phyloP scores from a whole-genome alignment of 2,888 invertebrate genomes.

The Cylloceria caligata region DNA sequence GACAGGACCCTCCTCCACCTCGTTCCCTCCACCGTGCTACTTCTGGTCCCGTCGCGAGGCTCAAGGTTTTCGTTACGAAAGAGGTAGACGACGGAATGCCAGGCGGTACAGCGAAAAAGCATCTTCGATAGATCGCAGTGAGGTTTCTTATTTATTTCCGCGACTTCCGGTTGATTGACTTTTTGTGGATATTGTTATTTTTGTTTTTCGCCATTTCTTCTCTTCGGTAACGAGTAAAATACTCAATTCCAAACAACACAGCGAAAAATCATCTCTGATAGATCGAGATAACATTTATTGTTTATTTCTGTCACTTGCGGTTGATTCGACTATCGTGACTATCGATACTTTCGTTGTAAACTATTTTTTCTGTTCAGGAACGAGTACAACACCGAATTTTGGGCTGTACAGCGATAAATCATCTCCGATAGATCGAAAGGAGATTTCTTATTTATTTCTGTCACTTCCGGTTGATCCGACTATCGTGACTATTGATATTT shows the following conservation, averaged over 20 bases:
- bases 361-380: not conserved
- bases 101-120: slow-evolving; percentile 11
- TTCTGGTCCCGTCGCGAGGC: slow-evolving; percentile 20
- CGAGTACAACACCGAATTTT: not conserved
- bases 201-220: not conserved
- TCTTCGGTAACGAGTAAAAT: not conserved
- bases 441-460: not conserved
- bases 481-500: not conserved
- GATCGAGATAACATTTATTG: too few relatives aligned
- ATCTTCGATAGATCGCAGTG: not conserved
- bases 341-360: not conserved
- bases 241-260: not conserved
- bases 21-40: slow-evolving; percentile 16
- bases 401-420: not conserved
- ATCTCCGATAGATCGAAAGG: not conserved
- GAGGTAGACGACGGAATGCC: not conserved
- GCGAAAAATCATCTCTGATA: too few relatives aligned
- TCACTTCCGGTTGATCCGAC: not conserved
- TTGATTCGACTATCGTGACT: not conserved
- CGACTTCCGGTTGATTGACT: slow-evolving; percentile 1
- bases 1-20: slow-evolving; percentile 33
- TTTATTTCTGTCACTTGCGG: not conserved
- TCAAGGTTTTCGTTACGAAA: slow-evolving; percentile 38
- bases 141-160: not conserved
- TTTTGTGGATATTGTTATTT: not conserved